Evolutionary conservation across 1,140 invertebrate species (phyloP).

Genomic region (Drosophila littoralis): DNA sequence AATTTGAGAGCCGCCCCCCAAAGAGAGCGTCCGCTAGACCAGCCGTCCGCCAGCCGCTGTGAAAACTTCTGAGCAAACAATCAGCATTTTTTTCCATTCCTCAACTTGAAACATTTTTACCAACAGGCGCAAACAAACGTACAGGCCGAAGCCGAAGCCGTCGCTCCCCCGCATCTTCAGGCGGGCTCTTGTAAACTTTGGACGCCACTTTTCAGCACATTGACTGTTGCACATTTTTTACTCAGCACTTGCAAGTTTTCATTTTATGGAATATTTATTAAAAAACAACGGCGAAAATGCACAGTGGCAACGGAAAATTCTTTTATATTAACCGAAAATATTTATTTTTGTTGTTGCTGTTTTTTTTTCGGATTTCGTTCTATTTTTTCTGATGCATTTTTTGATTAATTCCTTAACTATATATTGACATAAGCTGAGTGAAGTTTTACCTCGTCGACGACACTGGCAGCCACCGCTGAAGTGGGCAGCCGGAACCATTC

Average conservation of each 20-base stretch:
- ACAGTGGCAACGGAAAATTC: conserved; percentile 43
- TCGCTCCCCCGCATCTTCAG: conserved; percentile 20
- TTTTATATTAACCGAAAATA: conserved; percentile 78
- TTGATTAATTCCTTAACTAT: conserved; percentile 76
- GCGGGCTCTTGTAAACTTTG: conserved; percentile 66
- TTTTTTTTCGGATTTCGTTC: neutral
- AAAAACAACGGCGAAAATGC: conserved; percentile 46
- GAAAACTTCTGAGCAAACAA: conserved; percentile 58
- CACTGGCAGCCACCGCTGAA: conserved; percentile 29
- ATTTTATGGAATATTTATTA: conserved; percentile 73
- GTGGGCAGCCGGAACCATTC: conserved; percentile 7
- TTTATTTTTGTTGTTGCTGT: conserved; percentile 58
- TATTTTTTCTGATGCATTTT: conserved; percentile 59
- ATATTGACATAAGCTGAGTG: conserved; percentile 71
- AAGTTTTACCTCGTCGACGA: conserved; percentile 56
- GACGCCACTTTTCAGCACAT: conserved; percentile 70
- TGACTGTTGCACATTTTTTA: conserved; percentile 72
- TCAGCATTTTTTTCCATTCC: conserved; percentile 42
- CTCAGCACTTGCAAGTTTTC: conserved; percentile 62
- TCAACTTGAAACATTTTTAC: conserved; percentile 60
- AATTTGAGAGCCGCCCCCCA: conserved; percentile 13
- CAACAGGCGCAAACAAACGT: conserved; percentile 50
- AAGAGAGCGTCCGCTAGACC: neutral
- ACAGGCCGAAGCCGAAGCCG: conserved; percentile 16
- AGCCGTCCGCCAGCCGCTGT: conserved; percentile 18